Base-by-base conservation (phyloP, 2,113 vertebrate genomes). In the Crotalus horridus region DNA sequence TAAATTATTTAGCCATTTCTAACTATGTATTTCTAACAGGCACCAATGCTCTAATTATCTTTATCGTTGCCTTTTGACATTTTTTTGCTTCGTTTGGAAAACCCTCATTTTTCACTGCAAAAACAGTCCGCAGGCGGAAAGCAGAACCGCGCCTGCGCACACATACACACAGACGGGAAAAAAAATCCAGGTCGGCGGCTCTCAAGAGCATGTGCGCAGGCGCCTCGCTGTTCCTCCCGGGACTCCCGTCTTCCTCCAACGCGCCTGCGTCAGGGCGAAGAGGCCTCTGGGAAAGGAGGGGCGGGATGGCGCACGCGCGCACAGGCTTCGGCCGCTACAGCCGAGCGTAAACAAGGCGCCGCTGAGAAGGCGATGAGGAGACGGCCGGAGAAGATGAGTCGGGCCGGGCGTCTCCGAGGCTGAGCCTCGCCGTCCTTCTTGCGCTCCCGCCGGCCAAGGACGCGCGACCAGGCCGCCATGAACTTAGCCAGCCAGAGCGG, bases 401-500 rank as follows among this genome's bases (percentile, higher is more conserved):
- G 94, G 93, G 58, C 87, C n/a, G 5, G 94, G 89, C 69, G 89
- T 87, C 12, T 94, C 43, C 87, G 94, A n/a, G 92, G 93, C 1
- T 95, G 93, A 95, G 90, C 94, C 93, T 94, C 95, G 4, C 21
- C n/a, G 54, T 39, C 21, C 39, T 26, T 24, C 43, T 54, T 48
- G 93, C 89, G 43, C 33, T 55, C 64, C 55, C 85, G 81, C 59
- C 93, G 91, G 29, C 15, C 10, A 55, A 54, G 51, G 90, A 89
- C 5, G 95, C 11, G 61, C 26, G 1, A 13, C 11, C 26, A 10
- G 17, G 17, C 74, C 95, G 96, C 94, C 98, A 99, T 99, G 99
- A 99, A 99, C 98, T 96, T 99, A 97, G 98, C 99, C 93, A 98
- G 99, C 97, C 98, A 98, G 97, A 99, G 98, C 97, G 98, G 98